phyloP scores from a whole-genome alignment of 2,888 invertebrate species.

The Onthophagus sagittarius region DNA sequence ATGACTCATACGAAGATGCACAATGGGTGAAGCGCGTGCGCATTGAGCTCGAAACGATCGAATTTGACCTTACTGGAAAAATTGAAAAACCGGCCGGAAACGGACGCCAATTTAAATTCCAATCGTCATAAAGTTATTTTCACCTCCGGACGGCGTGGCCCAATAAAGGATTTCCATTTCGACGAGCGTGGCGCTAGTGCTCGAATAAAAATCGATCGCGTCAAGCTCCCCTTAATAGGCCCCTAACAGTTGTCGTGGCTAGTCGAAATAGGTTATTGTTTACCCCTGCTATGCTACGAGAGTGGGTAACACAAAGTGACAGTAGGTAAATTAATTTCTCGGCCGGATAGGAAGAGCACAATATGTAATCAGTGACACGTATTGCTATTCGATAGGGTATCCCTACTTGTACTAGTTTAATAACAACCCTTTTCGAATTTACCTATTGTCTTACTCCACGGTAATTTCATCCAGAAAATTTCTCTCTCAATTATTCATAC shows the following conservation, averaged over 20 bases:
- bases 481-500: slow-evolving; percentile 1
- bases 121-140: background rate
- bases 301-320: slow-evolving; percentile 17
- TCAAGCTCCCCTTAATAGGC: slow-evolving; percentile 9
- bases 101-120: background rate
- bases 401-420: background rate
- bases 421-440: background rate
- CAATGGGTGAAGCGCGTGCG: background rate
- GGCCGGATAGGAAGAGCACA: slow-evolving; percentile 18
- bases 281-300: background rate
- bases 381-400: slow-evolving; percentile 15
- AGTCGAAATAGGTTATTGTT: background rate
- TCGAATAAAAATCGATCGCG: slow-evolving; percentile 3
- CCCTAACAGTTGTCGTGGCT: background rate
- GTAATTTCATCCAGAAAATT: background rate
- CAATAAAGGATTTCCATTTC: background rate
- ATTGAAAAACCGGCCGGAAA: background rate
- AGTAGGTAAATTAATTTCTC: slow-evolving; percentile 19
- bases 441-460: too few species aligned
- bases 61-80: background rate
- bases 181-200: slow-evolving; percentile 2
- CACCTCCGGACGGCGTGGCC: background rate
- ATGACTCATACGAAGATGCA: background rate
- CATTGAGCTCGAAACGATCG: background rate
- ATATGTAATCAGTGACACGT: slow-evolving; percentile 20